Evolutionary conservation across 2,113 vertebrate species (phyloP).

Genomic region (Delphinapterus leucas): DNA sequence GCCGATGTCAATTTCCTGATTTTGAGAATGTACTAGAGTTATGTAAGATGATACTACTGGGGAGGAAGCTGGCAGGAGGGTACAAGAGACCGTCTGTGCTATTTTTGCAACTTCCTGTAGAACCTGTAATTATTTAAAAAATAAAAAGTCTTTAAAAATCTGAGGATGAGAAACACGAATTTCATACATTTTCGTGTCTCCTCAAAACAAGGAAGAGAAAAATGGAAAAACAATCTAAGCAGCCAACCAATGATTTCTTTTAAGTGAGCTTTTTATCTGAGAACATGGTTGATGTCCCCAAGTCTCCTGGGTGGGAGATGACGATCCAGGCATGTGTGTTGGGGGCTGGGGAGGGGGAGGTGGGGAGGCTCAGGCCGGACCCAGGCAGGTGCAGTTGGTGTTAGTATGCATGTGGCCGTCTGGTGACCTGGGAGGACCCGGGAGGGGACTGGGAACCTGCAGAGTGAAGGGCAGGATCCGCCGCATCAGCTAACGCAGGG

Average conservation of each 20-base stretch:
- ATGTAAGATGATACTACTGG: accelerated
- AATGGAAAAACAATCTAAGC: background rate
- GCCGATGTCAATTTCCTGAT: background rate
- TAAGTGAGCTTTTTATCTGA: background rate
- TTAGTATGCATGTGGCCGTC: background rate
- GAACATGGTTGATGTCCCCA: background rate
- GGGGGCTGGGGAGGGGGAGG: background rate
- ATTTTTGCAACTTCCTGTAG: background rate
- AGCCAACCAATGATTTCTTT: background rate
- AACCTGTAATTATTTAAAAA: background rate
- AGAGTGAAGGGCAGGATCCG: background rate
- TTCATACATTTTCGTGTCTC: background rate
- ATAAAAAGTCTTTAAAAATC: background rate
- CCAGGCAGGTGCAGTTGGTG: background rate
- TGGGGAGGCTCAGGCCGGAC: background rate
- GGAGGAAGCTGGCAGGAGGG: background rate
- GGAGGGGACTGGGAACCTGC: background rate
- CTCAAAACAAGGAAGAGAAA: background rate
- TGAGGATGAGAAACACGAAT: background rate
- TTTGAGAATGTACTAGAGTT: background rate
- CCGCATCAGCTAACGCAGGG: accelerated
- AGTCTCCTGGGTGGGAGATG: background rate
- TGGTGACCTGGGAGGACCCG: background rate
- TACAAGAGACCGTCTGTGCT: background rate
- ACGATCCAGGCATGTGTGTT: background rate